Evolutionary conservation across 2,113 vertebrate species (phyloP).

Genomic region (Dicrurus megarhynchus): DNA sequence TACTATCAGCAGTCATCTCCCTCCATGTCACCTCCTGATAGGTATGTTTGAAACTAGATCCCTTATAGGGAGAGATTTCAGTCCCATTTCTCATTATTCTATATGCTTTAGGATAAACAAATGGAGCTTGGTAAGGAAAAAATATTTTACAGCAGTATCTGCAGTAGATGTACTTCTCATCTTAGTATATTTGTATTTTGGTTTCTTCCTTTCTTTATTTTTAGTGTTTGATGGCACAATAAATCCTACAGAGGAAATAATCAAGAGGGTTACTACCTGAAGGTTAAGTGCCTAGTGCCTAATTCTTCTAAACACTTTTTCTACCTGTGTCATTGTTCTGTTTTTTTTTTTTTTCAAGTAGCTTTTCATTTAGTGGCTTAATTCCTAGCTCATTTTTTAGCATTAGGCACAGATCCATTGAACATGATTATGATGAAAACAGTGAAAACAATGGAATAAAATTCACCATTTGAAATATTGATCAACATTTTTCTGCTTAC

Average conservation of each 20-base stretch:
- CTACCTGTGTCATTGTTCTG: not conserved
- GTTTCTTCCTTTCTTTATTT: not conserved
- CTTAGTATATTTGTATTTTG: not conserved
- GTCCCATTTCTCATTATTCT: not conserved
- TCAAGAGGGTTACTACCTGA: not conserved
- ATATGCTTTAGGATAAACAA: not conserved
- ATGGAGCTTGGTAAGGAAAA: not conserved
- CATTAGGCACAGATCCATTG: not conserved
- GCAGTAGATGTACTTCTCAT: not conserved
- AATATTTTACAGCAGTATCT: not conserved
- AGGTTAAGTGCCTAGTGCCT: not conserved
- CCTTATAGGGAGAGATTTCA: not conserved
- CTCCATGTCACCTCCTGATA: not conserved
- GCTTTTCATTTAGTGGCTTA: not conserved
- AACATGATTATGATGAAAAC: not conserved
- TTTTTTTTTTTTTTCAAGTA: not conserved
- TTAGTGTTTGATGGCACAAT: not conserved
- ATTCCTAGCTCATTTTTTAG: not conserved
- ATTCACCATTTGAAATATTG: not conserved
- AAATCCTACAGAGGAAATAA: not conserved
- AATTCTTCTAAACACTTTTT: not conserved
- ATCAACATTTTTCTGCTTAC: not conserved
- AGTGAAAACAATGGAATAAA: not conserved
- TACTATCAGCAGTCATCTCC: not conserved
- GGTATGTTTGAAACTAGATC: not conserved